Evolutionary conservation across 1,140 invertebrate species (phyloP).

Genomic region (Neuroterus valhalla): DNA sequence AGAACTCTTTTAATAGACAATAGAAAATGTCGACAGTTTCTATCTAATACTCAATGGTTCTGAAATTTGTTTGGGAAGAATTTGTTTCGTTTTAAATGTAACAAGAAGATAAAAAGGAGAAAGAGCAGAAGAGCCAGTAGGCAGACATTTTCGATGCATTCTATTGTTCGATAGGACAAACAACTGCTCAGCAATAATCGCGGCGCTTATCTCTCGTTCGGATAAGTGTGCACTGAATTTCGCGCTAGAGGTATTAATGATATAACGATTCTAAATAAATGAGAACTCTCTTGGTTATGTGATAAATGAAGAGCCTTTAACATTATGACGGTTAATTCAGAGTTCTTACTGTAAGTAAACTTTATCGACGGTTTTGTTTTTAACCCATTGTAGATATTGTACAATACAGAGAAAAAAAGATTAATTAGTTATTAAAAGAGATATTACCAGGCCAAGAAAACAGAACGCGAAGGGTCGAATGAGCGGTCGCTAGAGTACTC

Average conservation of each 20-base stretch:
- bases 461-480: background rate
- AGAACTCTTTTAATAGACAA: conserved; percentile 44
- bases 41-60: conserved; percentile 46
- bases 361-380: conserved; percentile 59
- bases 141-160: conserved; percentile 35
- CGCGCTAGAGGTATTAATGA: conserved; percentile 52
- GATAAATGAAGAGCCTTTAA: conserved; percentile 68
- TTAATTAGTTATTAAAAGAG: conserved; percentile 44
- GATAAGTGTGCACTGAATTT: conserved; percentile 59
- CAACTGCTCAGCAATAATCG: conserved; percentile 60
- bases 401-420: conserved; percentile 57
- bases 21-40: conserved; percentile 38
- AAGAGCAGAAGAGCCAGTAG: conserved; percentile 13
- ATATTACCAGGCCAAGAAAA: conserved; percentile 57
- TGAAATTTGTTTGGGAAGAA: background rate
- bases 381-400: conserved; percentile 69
- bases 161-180: conserved; percentile 45
- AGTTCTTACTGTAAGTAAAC: conserved; percentile 62
- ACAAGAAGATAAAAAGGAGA: background rate
- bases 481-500: background rate
- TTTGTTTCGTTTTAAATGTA: background rate
- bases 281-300: conserved; percentile 66
- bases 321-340: conserved; percentile 61
- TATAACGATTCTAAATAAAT: conserved; percentile 48
- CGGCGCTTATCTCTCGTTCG: conserved; percentile 57